Evolutionary conservation across 2,888 invertebrate genomes (phyloP), one percentile per base, ranked within the genome.

Genomic region (Drosophila sordidapex): DNA sequence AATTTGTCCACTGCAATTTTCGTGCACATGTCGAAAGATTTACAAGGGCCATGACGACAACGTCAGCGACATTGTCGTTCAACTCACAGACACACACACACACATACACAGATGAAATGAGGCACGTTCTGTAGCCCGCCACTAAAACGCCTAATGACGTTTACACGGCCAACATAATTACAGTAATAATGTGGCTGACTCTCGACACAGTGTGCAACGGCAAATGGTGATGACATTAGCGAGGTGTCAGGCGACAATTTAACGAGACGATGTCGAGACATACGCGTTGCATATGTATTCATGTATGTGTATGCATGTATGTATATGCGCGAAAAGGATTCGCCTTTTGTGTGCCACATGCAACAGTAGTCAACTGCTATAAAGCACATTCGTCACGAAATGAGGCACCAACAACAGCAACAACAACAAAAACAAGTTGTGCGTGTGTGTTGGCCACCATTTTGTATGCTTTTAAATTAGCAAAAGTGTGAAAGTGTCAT

Each of bases 401-500:
- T 67, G 69, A 51, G 79, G 72, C 74, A 81, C 59, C 66, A 69
- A 25, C 67, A 58, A 15, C 64, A 61, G 21, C 40, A 38, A 38
- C 33, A 49, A 13, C 49, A 49, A 7, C 54, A 43, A n/a, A n/a
- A 43, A 36, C 66, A 64, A 56, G 56, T 65, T 69, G 89, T 81
- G 89, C 87, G 89, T 88, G 89, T 84, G 80, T 83, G 87, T 74
- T 70, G 75, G 66, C 70, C 84, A 83, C 76, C 83, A 75, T 90
- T 89, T 91, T 87, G 91, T 90, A 82, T 89, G 88, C 90, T 91
- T 87, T 90, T 80, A 87, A 90, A 91, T 89, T 90, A 91, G 91
- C 84, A 81, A 83, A 91, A 90, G 90, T 91, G 90, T 91, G 90
- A 91, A 90, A 90, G 91, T 90, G 90, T 87, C 91, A 90, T 91